Percentiles rank a stretch among this genome's conserved stretches.
phyloP scores from a whole-genome alignment of 2,113 vertebrate genomes.

The Ursus arctos region DNA sequence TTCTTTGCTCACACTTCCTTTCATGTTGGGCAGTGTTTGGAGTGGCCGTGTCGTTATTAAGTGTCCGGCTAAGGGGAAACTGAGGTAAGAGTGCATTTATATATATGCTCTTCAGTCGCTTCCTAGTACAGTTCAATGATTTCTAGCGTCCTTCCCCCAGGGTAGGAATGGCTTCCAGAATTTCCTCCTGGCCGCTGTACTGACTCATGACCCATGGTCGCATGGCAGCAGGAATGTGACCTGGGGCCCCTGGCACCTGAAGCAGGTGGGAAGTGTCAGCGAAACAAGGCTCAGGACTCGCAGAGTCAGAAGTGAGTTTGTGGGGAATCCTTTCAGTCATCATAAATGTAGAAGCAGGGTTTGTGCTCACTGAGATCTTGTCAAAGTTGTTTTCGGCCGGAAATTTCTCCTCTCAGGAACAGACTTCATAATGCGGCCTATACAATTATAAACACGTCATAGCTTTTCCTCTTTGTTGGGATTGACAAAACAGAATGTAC shows the following conservation, averaged over 20 bases:
- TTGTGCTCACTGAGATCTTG: not conserved
- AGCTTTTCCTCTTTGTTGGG: not conserved
- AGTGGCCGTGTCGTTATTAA: not conserved
- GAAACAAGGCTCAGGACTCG: not conserved
- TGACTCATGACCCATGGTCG: not conserved
- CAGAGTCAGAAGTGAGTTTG: not conserved
- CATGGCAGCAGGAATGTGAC: not conserved
- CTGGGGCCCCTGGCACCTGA: fast-evolving
- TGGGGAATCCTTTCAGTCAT: not conserved
- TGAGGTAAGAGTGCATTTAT: not conserved
- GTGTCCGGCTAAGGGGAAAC: not conserved
- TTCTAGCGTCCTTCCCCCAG: not conserved
- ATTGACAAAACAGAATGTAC: not conserved
- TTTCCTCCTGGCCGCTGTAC: not conserved
- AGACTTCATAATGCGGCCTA: not conserved
- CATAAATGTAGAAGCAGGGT: not conserved
- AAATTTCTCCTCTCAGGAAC: not conserved
- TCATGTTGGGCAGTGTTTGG: not conserved
- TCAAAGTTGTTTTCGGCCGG: not conserved
- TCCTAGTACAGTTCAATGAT: not conserved
- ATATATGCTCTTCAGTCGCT: not conserved
- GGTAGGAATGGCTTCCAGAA: not conserved
- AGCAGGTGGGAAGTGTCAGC: not conserved
- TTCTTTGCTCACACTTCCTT: not conserved
- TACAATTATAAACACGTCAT: not conserved